Evolutionary conservation across 2,888 invertebrate genomes (phyloP), one percentile per base, ranked within the genome.

Genomic region (Phyllotreta striolata): DNA sequence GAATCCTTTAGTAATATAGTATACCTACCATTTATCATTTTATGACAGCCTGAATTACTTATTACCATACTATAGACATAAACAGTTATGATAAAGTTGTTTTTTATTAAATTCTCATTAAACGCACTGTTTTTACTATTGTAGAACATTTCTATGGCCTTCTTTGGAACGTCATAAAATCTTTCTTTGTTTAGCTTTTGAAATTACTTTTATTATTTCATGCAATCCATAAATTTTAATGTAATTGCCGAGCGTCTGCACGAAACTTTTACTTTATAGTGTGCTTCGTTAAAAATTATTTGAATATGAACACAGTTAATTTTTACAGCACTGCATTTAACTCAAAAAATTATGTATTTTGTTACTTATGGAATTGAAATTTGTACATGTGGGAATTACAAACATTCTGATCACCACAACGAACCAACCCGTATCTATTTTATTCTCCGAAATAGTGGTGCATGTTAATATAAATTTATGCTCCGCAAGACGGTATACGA

Each of bases 161-260:
- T 24, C 24, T 24, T 24, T 44, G 14, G 9, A 6, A 6, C 1
- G 44, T 44, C 12, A 44, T 44, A 7, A 44, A 44, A 44, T n/a
- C 10, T 1, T 14, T 47, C 47, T 47, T 47, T 47, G 47, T 14
- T 47, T 47, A 14, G 47, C 4, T 12, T 14, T 14, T 47, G 14
- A 10, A 14, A 24, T 14, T 12, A 12, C 34, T 47, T 47, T 47
- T 47, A 14, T 14, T 6, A 14, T 47, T 47, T 14, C 47, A 47
- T 14, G 47, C 47, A 47, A 47, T 47, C 47, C 47, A 47, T 47
- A 47, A 47, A 47, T 47, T 47, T 47, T 14, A 47, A 47, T 47
- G 14, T 47, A 47, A 47, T 14, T 47, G 6, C 24, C 14, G 12
- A n/a, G 34, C 24, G 47, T 47, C 47, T 47, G 47, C 47, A 47